Conservation (phyloP, 64 coral and sea anemone species). For the Porites australiensis region DNA sequence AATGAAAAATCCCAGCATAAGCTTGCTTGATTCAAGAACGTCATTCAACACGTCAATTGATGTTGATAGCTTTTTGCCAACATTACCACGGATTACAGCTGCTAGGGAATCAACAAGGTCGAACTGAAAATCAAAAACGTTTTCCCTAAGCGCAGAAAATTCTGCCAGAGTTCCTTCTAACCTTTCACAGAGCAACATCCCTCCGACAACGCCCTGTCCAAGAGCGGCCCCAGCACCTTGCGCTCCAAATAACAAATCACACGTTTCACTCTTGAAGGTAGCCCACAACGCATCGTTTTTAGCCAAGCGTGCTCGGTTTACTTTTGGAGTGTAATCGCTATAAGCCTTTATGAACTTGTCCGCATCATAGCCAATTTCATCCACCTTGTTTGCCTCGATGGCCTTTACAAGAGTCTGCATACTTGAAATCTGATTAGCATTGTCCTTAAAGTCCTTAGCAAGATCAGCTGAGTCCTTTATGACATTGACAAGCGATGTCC, state of each 20-base stretch:
- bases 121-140: slow-evolving; percentile 79
- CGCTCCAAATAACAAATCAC: slow-evolving; percentile 33
- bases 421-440: slow-evolving; percentile 29
- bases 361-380: slow-evolving; percentile 5
- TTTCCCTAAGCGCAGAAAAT: slow-evolving; percentile 45
- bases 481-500: neutral
- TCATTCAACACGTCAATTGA: slow-evolving; percentile 26
- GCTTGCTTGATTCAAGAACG: slow-evolving; percentile 13
- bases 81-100: slow-evolving; percentile 33
- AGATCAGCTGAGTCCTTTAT: slow-evolving; percentile 5
- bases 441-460: slow-evolving; percentile 1
- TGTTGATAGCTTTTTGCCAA: slow-evolving; percentile 42
- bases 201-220: slow-evolving; percentile 5
- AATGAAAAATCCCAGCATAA: slow-evolving; percentile 59
- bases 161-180: slow-evolving; percentile 72
- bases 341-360: slow-evolving; percentile 67
- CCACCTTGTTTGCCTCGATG: neutral
- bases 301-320: neutral
- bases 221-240: neutral
- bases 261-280: slow-evolving; percentile 40
- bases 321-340: slow-evolving; percentile 73
- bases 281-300: slow-evolving; percentile 54
- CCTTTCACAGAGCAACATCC: slow-evolving; percentile 55
- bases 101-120: slow-evolving; percentile 69
- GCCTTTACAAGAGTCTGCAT: slow-evolving; percentile 1